Base-by-base conservation (phyloP, 1,140 invertebrate species). In the Lepidostoma basale region DNA sequence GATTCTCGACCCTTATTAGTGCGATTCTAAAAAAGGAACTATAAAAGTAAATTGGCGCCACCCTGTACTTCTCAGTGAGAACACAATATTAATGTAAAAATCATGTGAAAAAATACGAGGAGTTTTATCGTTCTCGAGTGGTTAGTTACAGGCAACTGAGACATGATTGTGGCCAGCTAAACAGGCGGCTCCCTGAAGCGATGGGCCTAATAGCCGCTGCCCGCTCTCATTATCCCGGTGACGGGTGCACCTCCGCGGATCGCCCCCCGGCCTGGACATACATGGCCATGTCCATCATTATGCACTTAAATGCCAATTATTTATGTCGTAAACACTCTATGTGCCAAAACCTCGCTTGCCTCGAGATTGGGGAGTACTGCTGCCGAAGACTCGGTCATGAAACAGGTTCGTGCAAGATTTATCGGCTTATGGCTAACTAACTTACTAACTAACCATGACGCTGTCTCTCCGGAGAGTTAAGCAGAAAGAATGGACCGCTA, bases 241-340 rank as follows among this genome's bases (percentile, higher is more conserved):
- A 12, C 42, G 23, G 3, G 22, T 16, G 22, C 26, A 6, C 23
- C 30, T 56, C 47, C 28, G 18, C 30, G n/a, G 47, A 9, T 6
- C 12, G 16, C 36, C 58, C 59, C 25, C 14, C 54, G 12, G 52
- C 22, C 8, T 18, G 16, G 16, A 18, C 45, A 6, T 25, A 16
- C 56, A 23, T 28, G 0, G 30, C 52, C 52, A 64, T 42, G 12
- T n/a, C 30, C 25, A 28, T 42, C 49, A 64, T 62, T 66, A 66
- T 42, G 62, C 54, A 64, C 60, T 64, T 69, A 64, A 64, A 39
- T 54, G 62, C 54, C 68, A 59, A 70, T 66, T 70, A 70, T 65
- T 66, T 66, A 52, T 28, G 3, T 26, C 62, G 54, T 70, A 70
- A 70, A 58, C 68, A 70, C 68, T 60, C 66, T 63, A 66, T 70